Evolutionary conservation across 1,140 invertebrate genomes (phyloP), one percentile per base, ranked within the genome.

Genomic region (Camponotus vicinus): DNA sequence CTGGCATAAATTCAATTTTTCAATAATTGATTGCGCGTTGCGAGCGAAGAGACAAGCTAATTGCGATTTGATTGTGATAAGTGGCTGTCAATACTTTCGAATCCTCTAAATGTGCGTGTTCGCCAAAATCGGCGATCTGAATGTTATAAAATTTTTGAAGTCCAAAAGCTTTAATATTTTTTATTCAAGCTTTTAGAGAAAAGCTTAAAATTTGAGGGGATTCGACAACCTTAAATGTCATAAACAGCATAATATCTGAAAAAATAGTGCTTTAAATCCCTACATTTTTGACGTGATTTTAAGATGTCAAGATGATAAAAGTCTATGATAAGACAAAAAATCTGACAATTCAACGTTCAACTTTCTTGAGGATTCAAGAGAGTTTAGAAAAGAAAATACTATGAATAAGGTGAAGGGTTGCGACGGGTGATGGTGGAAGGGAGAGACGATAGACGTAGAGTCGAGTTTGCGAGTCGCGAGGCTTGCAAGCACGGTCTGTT

Each of bases 381-480:
- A 64, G 34, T 45, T 32, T 73, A 49, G 34, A 4, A 37, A 42
- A 40, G 45, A 87, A 90, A 87, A 75, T 87, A 85, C 59, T 45
- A 55, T 21, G 37, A 42, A 63, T 70, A 85, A 52, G 52, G 49
- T 64, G 79, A 42, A 55, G 63, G 76, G 87, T 76, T 64, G 78
- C 49, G 66, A 61, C 57, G 40, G 73, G 55, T 27, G 85, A 40
- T 32, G 75, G 8, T 84, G 87, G 86, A 86, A 86, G 83, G 76
- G 88, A 86, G 57, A 85, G 42, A 69, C 85, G 89, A 86, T 87
- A 83, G 71, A 87, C 90, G 86, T 92, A 69, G 87, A 89, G 78
- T 85, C 78, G 91, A 84, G 86, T 64, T 89, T 89, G 70, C 84
- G 86, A 86, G 82, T 87, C 87, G 86, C 87, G 88, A 91, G 79